Evolutionary conservation across 2,797 vertebrate genomes (phyloP), one percentile per base, ranked within the genome.

Genomic region (Steatocranus sp.): DNA sequence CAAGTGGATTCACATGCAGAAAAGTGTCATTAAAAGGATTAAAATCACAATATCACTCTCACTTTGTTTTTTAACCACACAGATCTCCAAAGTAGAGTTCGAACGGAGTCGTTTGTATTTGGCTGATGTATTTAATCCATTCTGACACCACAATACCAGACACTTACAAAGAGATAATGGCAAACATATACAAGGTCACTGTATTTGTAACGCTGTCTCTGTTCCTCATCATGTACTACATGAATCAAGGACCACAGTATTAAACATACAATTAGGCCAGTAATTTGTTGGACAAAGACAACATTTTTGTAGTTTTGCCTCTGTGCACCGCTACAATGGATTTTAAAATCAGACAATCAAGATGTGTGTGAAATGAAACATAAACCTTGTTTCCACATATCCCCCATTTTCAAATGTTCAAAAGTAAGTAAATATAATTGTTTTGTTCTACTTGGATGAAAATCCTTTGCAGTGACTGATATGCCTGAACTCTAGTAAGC

Each of bases 221-320:
- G 87, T 58, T 88, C 83, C 79, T 88, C 75, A 53, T 90, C 83
- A 85, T 58, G 34, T 43, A 46, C 76, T 58, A 49, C 32, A 80
- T 61, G 63, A 76, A 76, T 63, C 48, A 75, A 78, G 30, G 25
- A 73, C 68, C 43, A 49, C 68, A 73, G 17, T 73, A 73, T 73
- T 48, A 73, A 48, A 73, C 66, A 70, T 43, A 27, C 63, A 48
- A 27, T 70, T 12, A 30, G 66, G 41, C 43, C 41, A 46, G 41
- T 73, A 73, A 73, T 48, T 48, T 30, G 25, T 48, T 48, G 66
- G 41, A 46, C 41, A 73, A 46, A 46, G 41, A 73, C 66, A 70
- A 27, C 2, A 46, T 73, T 30, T 73, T 18, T 73, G 66, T 73
- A 48, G 41, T n/a, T 46, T 73, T 46, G 15, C 10, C 66, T 30